Conservation (phyloP, 2,797 vertebrate species). For the Pteronotus mesoamericanus region DNA sequence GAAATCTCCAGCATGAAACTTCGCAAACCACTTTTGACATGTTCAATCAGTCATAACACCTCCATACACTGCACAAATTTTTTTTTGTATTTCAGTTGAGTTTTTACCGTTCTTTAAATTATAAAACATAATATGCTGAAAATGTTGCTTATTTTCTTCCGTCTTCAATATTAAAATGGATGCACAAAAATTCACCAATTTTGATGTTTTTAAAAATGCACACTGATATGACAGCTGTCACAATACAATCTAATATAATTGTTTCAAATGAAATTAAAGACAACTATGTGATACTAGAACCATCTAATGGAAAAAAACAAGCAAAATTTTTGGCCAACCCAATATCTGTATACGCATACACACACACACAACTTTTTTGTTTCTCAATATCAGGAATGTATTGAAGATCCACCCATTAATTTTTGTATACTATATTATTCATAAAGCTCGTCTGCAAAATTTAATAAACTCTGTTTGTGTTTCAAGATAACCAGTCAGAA, state of each 20-base stretch:
- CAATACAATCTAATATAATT: background rate
- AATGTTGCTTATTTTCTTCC: background rate
- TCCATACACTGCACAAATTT: background rate
- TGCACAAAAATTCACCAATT: background rate
- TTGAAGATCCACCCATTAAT: background rate
- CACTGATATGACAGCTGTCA: background rate
- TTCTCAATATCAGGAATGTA: slow-evolving; percentile 18
- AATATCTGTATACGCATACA: background rate
- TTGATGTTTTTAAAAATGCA: background rate
- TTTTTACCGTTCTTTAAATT: background rate
- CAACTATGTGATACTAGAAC: background rate
- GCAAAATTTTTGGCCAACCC: background rate
- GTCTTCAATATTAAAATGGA: background rate
- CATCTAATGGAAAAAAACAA: background rate
- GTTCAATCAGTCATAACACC: background rate
- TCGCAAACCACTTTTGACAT: background rate
- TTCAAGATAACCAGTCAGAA: background rate
- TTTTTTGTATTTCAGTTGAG: no score
- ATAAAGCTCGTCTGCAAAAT: background rate
- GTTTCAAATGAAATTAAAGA: background rate
- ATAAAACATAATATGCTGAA: background rate
- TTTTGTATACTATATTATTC: slow-evolving; percentile 11
- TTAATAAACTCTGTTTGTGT: background rate
- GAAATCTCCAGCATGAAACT: background rate
- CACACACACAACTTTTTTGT: background rate